Conservation (phyloP, 2,113 vertebrate species). For the Pseudonaja textilis region DNA sequence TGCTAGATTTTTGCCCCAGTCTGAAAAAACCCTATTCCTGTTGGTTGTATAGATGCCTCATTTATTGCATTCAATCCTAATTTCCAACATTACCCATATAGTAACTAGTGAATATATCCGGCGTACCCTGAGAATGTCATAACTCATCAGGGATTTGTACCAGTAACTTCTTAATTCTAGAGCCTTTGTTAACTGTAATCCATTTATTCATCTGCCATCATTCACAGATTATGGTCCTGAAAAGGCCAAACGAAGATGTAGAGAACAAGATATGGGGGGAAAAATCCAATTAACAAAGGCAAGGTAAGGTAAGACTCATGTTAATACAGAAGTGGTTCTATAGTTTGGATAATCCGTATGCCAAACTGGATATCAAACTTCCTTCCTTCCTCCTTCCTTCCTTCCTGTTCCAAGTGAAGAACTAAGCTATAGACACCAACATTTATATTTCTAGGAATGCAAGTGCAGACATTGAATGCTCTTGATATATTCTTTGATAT, state of each 20-base stretch:
- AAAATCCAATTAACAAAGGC: background rate
- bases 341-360: background rate
- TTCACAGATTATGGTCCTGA: background rate
- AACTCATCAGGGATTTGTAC: background rate
- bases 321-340: background rate
- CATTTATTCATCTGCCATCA: background rate
- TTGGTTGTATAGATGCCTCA: background rate
- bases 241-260: background rate
- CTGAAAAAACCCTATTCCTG: background rate
- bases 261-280: background rate
- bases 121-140: background rate
- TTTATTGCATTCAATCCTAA: background rate
- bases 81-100: background rate
- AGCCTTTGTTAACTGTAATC: background rate
- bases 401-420: background rate
- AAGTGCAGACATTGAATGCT: background rate
- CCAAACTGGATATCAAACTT: background rate
- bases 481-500: background rate
- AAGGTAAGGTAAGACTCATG: background rate
- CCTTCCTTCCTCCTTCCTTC: background rate
- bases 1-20: background rate
- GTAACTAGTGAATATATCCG: too few species aligned
- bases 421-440: background rate
- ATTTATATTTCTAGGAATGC: background rate
- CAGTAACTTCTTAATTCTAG: background rate